Conservation (phyloP, 2,797 vertebrate species). For the Sarcophilus harrisii region DNA sequence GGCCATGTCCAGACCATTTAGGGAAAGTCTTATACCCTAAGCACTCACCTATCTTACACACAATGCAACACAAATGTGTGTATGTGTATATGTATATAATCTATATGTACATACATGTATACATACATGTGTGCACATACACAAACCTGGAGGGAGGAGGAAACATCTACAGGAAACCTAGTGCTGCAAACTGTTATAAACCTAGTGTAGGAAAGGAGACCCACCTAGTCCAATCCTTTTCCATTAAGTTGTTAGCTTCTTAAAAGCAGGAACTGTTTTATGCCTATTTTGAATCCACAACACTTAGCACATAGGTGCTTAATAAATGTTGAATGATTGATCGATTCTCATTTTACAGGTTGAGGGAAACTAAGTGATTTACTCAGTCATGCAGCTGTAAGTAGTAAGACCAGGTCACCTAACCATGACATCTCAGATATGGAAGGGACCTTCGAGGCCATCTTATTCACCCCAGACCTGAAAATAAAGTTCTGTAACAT, state of each 20-base stretch:
- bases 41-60: background rate
- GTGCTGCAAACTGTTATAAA: background rate
- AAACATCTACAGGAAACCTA: background rate
- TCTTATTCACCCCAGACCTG: background rate
- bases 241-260: background rate
- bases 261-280: background rate
- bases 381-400: background rate
- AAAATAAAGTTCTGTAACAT: background rate
- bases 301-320: background rate
- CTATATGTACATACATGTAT: background rate
- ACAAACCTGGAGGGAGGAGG: too few relatives aligned
- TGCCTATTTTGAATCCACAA: background rate
- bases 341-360: background rate
- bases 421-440: background rate
- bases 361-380: background rate
- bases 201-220: background rate
- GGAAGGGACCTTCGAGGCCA: background rate
- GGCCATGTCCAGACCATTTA: background rate
- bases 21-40: background rate
- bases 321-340: background rate
- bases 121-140: background rate
- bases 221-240: background rate
- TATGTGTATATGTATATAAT: background rate
- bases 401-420: background rate
- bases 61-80: fast-evolving